Percentiles rank a stretch among this genome's conserved stretches.
These are phyloP conservation scores for Laupala kohalensis DNA, from an alignment of 1,140 invertebrate genomes.

Conservation along the genomic window DNA sequence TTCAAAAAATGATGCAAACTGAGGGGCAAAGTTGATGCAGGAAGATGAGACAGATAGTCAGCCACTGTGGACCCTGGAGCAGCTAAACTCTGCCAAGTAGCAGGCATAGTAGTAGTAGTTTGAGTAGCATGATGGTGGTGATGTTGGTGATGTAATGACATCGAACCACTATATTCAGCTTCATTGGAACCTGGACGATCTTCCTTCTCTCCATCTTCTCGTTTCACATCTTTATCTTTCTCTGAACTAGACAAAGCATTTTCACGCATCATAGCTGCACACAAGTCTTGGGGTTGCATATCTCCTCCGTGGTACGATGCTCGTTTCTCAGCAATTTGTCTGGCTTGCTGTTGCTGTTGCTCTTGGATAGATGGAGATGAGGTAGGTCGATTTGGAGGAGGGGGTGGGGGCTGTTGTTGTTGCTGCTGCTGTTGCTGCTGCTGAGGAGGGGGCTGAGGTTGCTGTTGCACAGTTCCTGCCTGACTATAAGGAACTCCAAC, in stretches of 20 bases:
- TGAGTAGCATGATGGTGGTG: constrained; percentile 31
- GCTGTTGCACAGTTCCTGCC: constrained; percentile 31
- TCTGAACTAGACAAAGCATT: constrained; percentile 19
- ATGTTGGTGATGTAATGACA: constrained; percentile 34
- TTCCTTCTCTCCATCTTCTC: constrained; percentile 26
- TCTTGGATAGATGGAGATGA: constrained; percentile 12
- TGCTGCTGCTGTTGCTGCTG: constrained; percentile 30
- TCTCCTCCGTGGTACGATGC: constrained; percentile 1
- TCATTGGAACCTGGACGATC: constrained; percentile 24
- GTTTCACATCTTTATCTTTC: constrained; percentile 30
- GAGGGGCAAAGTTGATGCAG: constrained; percentile 56
- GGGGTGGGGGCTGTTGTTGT: background rate
- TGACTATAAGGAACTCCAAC: constrained; percentile 12
- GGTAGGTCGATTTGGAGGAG: constrained; percentile 5
- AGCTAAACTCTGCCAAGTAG: constrained; percentile 58
- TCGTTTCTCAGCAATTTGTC: constrained; percentile 8
- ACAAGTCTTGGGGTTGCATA: constrained; percentile 17
- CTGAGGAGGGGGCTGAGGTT: constrained; percentile 28
- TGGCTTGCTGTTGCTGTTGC: constrained; percentile 1
- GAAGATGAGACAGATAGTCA: constrained; percentile 63
- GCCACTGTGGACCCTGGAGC: constrained; percentile 62
- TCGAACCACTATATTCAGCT: constrained; percentile 30
- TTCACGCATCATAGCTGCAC: constrained; percentile 14
- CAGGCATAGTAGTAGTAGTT: constrained; percentile 34
- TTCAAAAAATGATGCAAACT: constrained; percentile 72